Evolutionary conservation across 2,888 invertebrate species (phyloP), one percentile per base, ranked within the genome.

Genomic region (Cheilosia scutellata): DNA sequence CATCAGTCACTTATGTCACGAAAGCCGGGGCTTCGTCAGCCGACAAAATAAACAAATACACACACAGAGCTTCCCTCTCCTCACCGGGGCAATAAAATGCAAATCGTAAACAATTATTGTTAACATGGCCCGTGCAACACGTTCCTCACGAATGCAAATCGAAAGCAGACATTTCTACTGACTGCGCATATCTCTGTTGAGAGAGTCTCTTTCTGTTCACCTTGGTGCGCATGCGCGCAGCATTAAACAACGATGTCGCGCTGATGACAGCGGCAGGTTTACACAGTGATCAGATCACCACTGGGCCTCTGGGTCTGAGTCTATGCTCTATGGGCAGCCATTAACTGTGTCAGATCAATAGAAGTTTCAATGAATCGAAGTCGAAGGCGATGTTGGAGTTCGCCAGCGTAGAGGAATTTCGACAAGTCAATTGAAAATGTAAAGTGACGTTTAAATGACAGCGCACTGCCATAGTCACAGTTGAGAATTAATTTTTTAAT

Each of bases 21-120:
- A 83, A 74, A 40, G 72, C 47, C 51, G 44, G 51, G 11, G 44
- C 57, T 66, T 57, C 16, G 25, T 37, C 11, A 70, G 70, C n/a
- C 40, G 29, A 57, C 51, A 71, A 77, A 51, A 70, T 57, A 83
- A 72, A 71, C 76, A 80, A 53, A 47, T 47, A 6, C 49, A 37
- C 11, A 37, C 11, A 37, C 42, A 31, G 1, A 4, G 2, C n/a
- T 33, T 9, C 44, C 5, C 29, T 16, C 42, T 6, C 27, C 60
- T 27, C 57, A 51, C 60, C 27, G 49, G 25, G 60, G 75, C 76
- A 76, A 86, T 80, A 76, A 80, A 80, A 86, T 76, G 75, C 80
- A 86, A 86, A 86, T 86, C 65, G 80, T 80, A 68, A 47, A 72
- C 80, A 80, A 86, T 86, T 86, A 86, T 58, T 76, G 84, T 76